Evolutionary conservation across 23 tunicate species (phyloP).

Genomic region (Trididemnum miniatum): DNA sequence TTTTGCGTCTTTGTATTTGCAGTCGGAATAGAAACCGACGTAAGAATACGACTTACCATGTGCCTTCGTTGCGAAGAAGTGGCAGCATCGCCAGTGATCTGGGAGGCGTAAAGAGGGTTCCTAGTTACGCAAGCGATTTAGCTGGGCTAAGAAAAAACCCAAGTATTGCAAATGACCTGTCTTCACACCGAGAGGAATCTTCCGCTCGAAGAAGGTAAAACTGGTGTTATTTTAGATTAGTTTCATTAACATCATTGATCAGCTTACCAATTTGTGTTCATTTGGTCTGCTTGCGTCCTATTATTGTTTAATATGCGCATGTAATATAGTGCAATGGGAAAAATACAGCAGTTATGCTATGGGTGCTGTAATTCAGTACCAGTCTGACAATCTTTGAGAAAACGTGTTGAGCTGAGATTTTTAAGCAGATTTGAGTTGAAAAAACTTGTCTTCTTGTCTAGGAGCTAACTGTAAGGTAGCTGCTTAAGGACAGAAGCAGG

Average conservation of each 20-base stretch:
- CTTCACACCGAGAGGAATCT: slow-evolving; percentile 35
- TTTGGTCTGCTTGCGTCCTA: no score
- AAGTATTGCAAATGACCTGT: slow-evolving; percentile 44
- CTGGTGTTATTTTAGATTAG: no score
- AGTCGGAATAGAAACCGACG: background rate
- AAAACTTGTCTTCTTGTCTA: background rate
- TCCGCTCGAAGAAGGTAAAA: slow-evolving; percentile 4
- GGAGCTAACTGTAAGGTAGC: background rate
- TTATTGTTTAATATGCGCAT: no score
- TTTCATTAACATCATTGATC: no score
- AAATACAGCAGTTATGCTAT: no score
- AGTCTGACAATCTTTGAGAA: background rate
- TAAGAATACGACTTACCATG: background rate
- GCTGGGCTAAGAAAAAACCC: slow-evolving; percentile 31
- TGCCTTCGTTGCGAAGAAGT: slow-evolving; percentile 15
- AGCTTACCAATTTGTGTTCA: no score
- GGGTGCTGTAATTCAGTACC: no score
- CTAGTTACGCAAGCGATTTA: background rate
- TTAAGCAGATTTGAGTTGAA: background rate
- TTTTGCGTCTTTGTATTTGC: no score
- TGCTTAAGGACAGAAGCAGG: background rate
- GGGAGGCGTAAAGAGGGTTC: slow-evolving; percentile 18
- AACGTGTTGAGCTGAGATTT: background rate
- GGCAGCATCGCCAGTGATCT: slow-evolving; percentile 47
- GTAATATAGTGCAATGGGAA: no score